Conservation (phyloP, 1,140 invertebrate species). For the Anagrus nilaparvatae region DNA sequence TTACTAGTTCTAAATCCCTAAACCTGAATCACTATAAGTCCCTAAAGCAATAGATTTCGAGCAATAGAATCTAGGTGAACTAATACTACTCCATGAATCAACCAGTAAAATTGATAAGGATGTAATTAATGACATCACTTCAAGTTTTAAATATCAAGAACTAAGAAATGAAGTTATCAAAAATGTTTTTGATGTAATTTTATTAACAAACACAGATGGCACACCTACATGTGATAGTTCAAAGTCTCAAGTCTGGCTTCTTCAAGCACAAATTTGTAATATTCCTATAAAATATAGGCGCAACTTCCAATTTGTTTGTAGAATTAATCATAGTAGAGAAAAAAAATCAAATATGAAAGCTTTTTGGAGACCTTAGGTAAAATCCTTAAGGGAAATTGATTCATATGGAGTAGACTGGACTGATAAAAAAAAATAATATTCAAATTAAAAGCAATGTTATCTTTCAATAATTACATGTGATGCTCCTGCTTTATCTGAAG, state of each 20-base stretch:
- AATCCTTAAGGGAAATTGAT: neutral
- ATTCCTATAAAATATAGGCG: constrained; percentile 8
- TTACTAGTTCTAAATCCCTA: no score
- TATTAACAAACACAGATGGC: constrained; percentile 16
- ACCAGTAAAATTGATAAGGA: no score
- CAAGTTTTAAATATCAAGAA: constrained; percentile 8
- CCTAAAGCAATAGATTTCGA: no score
- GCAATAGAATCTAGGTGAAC: no score
- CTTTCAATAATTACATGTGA: constrained; percentile 12
- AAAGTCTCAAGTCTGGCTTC: constrained; percentile 11
- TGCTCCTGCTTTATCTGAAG: constrained; percentile 12
- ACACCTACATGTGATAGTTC: constrained; percentile 9
- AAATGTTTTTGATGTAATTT: constrained; percentile 10
- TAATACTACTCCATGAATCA: no score
- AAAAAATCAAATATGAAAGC: constrained; percentile 12
- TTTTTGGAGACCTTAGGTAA: constrained; percentile 8
- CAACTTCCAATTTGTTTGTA: constrained; percentile 9
- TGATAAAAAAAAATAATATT: neutral
- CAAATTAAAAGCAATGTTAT: neutral
- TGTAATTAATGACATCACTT: constrained; percentile 13
- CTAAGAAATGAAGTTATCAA: constrained; percentile 7
- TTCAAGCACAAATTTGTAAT: constrained; percentile 11
- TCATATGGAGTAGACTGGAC: neutral
- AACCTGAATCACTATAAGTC: no score
- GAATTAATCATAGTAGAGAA: constrained; percentile 7